Percentiles rank a stretch among this genome's conserved stretches.
Evolutionary conservation across 2,113 vertebrate genomes (phyloP).

Genomic region (Glaucomys volans): DNA sequence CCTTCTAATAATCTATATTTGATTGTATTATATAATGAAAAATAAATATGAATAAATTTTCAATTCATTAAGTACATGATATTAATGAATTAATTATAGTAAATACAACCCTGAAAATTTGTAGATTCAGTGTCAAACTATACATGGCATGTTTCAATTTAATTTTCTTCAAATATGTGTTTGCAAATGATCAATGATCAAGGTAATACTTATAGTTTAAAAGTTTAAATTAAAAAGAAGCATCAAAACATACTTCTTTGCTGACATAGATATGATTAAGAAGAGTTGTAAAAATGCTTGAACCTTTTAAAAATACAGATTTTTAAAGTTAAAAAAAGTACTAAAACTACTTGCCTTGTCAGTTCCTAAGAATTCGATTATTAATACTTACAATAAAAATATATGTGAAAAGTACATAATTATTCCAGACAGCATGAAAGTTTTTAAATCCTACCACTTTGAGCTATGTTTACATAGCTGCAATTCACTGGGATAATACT

Average conservation of each 20-base stretch:
- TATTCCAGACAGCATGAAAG: not conserved
- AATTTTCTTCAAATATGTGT: slow-evolving; percentile 1
- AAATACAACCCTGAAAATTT: not conserved
- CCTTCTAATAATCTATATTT: not conserved
- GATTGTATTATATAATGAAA: not conserved
- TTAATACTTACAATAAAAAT: not conserved
- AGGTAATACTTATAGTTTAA: not conserved
- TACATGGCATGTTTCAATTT: not conserved
- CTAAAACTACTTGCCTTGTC: not conserved
- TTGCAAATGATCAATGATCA: not conserved
- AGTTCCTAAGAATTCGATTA: slow-evolving; percentile 11
- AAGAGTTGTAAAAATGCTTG: not conserved
- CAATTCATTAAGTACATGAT: not conserved
- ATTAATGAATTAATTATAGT: too few relatives aligned
- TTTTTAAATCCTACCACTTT: not conserved
- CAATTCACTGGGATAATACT: not conserved
- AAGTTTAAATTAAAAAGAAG: not conserved
- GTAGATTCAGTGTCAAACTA: not conserved
- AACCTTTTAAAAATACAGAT: not conserved
- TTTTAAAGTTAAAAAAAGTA: slow-evolving; percentile 3
- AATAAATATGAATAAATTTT: not conserved
- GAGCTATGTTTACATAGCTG: not conserved
- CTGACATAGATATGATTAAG: not conserved
- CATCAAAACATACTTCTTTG: not conserved
- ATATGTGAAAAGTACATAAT: not conserved